Evolutionary conservation across 2,888 invertebrate species (phyloP).

Genomic region (Drosophila melanosoma): DNA sequence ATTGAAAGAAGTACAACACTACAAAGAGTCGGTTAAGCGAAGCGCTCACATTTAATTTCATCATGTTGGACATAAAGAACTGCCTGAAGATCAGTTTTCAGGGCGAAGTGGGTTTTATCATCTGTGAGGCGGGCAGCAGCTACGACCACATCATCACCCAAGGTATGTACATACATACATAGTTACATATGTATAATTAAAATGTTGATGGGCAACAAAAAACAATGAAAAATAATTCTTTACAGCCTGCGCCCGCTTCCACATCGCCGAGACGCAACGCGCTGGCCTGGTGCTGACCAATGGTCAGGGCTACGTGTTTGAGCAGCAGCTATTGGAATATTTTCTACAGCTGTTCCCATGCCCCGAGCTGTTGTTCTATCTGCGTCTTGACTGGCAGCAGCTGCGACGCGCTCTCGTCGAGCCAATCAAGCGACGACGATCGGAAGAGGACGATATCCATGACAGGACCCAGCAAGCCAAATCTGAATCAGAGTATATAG

Average conservation of each 20-base stretch:
- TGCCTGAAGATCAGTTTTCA: slow-evolving; percentile 65
- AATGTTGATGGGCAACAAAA: not conserved
- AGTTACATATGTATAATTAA: not conserved
- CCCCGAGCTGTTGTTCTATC: slow-evolving; percentile 76
- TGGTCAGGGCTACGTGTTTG: slow-evolving; percentile 73
- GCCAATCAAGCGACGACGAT: slow-evolving; percentile 34
- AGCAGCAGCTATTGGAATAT: slow-evolving; percentile 77
- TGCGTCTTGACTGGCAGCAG: slow-evolving; percentile 69
- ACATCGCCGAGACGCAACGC: slow-evolving; percentile 59
- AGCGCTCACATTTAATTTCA: slow-evolving; percentile 32
- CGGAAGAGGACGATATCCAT: not conserved
- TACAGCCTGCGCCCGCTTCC: slow-evolving; percentile 48
- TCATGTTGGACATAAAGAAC: slow-evolving; percentile 43
- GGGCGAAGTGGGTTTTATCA: slow-evolving; percentile 51
- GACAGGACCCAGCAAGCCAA: not conserved
- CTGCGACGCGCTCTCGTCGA: slow-evolving; percentile 43
- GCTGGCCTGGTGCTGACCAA: slow-evolving; percentile 75
- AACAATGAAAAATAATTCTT: not conserved
- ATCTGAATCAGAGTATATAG: slow-evolving; percentile 36
- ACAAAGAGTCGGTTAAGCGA: slow-evolving; percentile 6
- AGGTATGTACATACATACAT: slow-evolving; percentile 48
- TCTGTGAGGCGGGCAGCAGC: slow-evolving; percentile 50
- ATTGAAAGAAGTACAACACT: not conserved
- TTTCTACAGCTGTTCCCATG: slow-evolving; percentile 80
- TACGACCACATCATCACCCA: slow-evolving; percentile 75